A percentile compares a stretch with the other conserved stretches of the same genome.
Conservation (phyloP, 2,113 vertebrate genomes). For the Triplophysa dalaica region DNA sequence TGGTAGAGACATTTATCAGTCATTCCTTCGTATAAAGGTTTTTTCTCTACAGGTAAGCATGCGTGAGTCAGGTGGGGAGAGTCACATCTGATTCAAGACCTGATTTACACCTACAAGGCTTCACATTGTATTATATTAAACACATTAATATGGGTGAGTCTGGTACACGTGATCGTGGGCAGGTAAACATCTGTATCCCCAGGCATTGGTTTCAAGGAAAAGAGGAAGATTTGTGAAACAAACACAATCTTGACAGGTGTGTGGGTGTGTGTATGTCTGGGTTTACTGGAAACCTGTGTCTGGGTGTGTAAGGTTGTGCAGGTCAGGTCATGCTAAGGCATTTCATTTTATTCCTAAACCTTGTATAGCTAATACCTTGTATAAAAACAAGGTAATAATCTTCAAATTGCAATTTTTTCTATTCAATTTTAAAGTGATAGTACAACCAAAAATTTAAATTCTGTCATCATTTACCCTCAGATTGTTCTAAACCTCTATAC, state of each 20-base stretch:
- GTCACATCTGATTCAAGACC: background rate
- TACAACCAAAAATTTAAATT: no score
- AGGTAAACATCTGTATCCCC: conserved; percentile 18
- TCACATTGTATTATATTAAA: background rate
- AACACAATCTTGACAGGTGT: conserved; percentile 14
- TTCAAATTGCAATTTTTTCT: no score
- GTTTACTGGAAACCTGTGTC: conserved; percentile 18
- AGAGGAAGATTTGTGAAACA: background rate
- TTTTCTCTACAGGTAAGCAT: background rate
- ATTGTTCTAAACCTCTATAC: no score
- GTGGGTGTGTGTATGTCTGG: background rate
- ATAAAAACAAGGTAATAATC: background rate
- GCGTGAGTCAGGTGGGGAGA: background rate
- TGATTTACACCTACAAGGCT: background rate
- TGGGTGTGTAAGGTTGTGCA: conserved; percentile 5
- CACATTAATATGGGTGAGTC: background rate
- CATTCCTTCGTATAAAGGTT: background rate
- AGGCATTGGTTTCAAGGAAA: conserved; percentile 14
- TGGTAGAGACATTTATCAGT: background rate
- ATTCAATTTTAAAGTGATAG: no score
- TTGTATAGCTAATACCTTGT: background rate
- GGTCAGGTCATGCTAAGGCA: conserved; percentile 36
- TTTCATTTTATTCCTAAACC: background rate
- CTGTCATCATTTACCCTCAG: no score
- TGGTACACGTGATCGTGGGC: background rate